These are phyloP conservation scores for Hyalella azteca DNA, from an alignment of 2,888 invertebrate genomes.

Conservation along the genomic window DNA sequence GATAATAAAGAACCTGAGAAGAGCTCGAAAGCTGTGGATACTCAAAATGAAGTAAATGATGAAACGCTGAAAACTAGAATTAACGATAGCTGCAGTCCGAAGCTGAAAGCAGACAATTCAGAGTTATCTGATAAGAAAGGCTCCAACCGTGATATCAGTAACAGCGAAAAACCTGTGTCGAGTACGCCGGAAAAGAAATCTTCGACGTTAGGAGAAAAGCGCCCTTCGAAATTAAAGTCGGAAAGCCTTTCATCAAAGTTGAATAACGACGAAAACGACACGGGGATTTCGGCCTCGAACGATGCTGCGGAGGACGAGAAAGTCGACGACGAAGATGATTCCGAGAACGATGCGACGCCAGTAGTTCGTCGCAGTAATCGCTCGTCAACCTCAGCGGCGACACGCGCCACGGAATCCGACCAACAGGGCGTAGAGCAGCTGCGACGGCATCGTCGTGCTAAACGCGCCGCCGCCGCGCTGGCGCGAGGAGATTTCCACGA, in stretches of 20 bases:
- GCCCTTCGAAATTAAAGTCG: constrained; percentile 7
- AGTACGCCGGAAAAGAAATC: too few relatives aligned
- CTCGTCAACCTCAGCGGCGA: constrained; percentile 52
- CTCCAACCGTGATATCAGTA: too few relatives aligned
- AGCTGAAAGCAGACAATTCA: too few relatives aligned
- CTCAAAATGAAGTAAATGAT: too few relatives aligned
- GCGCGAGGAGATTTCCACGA: constrained; percentile 37
- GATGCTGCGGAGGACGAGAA: not conserved
- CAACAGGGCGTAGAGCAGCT: constrained; percentile 52
- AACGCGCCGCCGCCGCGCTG: constrained; percentile 53
- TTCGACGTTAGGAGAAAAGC: not conserved
- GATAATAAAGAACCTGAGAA: too few relatives aligned
- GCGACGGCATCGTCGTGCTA: constrained; percentile 49
- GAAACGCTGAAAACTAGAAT: too few relatives aligned
- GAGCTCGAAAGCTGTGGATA: too few relatives aligned
- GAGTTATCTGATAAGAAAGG: too few relatives aligned
- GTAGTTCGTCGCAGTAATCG: constrained; percentile 47
- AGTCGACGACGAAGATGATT: not conserved
- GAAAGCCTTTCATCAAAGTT: not conserved
- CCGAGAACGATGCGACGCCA: not conserved
- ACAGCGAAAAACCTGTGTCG: too few relatives aligned
- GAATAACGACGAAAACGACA: not conserved
- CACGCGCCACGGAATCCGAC: constrained; percentile 57
- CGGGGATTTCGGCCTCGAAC: not conserved
- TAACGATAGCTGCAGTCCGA: too few relatives aligned